A percentile compares a stretch with the other conserved stretches of the same genome.
Evolutionary conservation across 2,888 invertebrate species (phyloP).

Genomic region (Leptopilina syphax): DNA sequence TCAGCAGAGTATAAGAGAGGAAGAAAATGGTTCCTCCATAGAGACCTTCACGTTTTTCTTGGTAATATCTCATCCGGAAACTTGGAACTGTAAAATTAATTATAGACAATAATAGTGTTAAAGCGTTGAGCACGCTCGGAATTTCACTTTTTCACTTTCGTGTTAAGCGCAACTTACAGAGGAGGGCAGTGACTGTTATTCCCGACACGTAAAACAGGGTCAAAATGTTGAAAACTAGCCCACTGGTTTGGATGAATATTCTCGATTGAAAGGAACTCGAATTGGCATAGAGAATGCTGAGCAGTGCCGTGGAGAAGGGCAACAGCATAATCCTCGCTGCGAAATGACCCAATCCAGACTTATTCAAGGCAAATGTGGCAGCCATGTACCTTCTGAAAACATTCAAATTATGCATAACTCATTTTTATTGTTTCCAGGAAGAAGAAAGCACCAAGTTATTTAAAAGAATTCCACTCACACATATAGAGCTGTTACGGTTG

Average conservation of each 20-base stretch:
- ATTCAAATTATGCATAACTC: too few relatives aligned
- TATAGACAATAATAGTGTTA: too few relatives aligned
- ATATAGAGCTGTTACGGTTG: conserved; percentile 71
- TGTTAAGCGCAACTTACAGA: conserved; percentile 65
- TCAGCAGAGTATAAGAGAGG: conserved; percentile 88
- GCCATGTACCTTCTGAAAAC: conserved; percentile 85
- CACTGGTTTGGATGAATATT: conserved; percentile 72
- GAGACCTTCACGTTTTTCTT: conserved; percentile 92
- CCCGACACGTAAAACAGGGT: conserved; percentile 86
- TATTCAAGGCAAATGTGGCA: conserved; percentile 88
- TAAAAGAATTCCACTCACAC: conserved; percentile 60
- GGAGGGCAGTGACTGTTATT: conserved; percentile 72
- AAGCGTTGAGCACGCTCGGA: too few relatives aligned
- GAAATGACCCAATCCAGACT: conserved; percentile 86
- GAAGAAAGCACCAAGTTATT: too few relatives aligned
- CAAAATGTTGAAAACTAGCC: conserved; percentile 83
- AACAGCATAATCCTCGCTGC: conserved; percentile 86
- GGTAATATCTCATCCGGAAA: conserved; percentile 94
- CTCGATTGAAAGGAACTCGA: conserved; percentile 71
- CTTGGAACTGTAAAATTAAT: conserved; percentile 82
- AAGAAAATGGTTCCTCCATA: conserved; percentile 92
- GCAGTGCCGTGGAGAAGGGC: conserved; percentile 79
- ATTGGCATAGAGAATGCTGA: conserved; percentile 71
- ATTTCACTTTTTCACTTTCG: too few relatives aligned
- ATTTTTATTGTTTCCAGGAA: too few relatives aligned